Evolutionary conservation across 2,888 invertebrate species (phyloP).

Genomic region (Drosophila koepferae): DNA sequence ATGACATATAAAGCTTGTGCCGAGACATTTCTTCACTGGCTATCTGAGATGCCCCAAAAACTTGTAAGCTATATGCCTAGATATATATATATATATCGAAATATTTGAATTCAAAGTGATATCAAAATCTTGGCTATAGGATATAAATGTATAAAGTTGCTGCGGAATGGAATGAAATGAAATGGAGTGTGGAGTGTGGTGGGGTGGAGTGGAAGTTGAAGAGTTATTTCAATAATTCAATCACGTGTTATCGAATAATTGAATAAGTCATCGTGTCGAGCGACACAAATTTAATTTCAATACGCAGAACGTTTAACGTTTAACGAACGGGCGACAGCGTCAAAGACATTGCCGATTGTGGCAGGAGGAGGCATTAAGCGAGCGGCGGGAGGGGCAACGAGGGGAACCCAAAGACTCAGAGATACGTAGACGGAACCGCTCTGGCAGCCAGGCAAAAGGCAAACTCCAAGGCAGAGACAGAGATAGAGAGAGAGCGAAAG

Average conservation of each 20-base stretch:
- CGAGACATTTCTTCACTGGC: too few relatives aligned
- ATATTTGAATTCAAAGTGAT: neutral
- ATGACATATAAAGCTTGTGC: neutral
- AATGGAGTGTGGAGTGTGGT: too few relatives aligned
- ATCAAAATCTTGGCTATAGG: neutral
- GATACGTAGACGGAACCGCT: slow-evolving; percentile 24
- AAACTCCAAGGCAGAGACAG: neutral
- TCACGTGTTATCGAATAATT: slow-evolving; percentile 80
- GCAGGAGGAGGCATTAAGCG: slow-evolving; percentile 18
- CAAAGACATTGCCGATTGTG: slow-evolving; percentile 71
- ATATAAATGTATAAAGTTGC: slow-evolving; percentile 2
- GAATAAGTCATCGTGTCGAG: slow-evolving; percentile 79
- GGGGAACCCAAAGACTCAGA: neutral
- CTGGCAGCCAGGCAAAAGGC: slow-evolving; percentile 35
- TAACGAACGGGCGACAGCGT: slow-evolving; percentile 55
- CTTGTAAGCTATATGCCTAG: neutral
- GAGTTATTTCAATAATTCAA: slow-evolving; percentile 75
- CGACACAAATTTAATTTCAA: slow-evolving; percentile 79
- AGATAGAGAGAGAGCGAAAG: neutral
- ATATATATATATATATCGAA: neutral
- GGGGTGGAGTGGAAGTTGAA: slow-evolving; percentile 8
- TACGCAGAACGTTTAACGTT: slow-evolving; percentile 71
- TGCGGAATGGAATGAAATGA: neutral
- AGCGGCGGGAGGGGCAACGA: neutral
- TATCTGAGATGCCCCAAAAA: neutral